A percentile compares a stretch with the other conserved stretches of the same genome.
Conservation (phyloP, 2,113 vertebrate genomes). For the Hylia prasina region DNA sequence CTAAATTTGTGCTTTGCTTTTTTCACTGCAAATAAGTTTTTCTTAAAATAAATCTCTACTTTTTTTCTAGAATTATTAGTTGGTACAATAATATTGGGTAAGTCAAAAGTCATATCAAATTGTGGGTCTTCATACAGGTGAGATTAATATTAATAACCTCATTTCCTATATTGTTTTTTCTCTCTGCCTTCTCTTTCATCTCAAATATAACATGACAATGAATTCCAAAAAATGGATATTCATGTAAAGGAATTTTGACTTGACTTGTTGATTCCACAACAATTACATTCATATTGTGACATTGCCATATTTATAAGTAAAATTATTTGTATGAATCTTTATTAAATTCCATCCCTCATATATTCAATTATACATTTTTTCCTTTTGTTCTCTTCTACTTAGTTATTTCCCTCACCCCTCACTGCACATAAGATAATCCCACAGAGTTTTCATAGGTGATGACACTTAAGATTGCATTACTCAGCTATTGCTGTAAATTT, state of each 20-base stretch:
- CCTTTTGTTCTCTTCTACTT: neutral
- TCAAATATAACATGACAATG: neutral
- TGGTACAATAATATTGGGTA: neutral
- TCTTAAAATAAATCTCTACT: neutral
- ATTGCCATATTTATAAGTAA: neutral
- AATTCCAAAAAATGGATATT: neutral
- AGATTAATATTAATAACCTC: neutral
- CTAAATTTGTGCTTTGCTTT: neutral
- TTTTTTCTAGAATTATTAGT: neutral
- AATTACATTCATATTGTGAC: neutral
- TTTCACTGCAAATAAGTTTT: neutral
- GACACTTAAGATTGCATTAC: neutral
- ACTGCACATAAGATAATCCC: neutral
- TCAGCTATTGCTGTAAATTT: neutral
- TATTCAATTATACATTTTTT: neutral
- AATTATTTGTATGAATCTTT: neutral
- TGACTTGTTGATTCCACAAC: neutral
- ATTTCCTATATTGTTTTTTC: neutral
- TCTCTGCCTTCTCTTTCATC: neutral
- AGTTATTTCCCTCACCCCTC: neutral
- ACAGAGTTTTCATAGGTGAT: neutral
- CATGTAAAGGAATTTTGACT: neutral
- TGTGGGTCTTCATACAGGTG: fast-evolving
- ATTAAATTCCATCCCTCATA: neutral
- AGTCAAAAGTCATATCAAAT: neutral